Base-by-base conservation (phyloP, 2,797 vertebrate genomes). In the Allobates femoralis region DNA sequence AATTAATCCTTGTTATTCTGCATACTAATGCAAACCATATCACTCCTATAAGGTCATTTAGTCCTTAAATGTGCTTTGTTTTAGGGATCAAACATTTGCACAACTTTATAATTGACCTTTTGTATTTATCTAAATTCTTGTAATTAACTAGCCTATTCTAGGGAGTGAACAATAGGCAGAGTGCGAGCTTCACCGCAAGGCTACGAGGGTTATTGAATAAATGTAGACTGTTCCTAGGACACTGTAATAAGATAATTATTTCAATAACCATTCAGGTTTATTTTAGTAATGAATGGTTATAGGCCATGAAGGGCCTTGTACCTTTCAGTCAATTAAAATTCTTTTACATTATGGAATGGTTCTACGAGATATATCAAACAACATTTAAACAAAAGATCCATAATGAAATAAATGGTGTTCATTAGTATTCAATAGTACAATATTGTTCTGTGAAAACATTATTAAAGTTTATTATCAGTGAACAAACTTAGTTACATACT, bases 271-370 rank as follows among this genome's bases (percentile, higher is more conserved):
- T 41, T 26, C 10, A 11, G 71, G 51, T 23, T 83, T 32, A 73
- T 56, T 26, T 83, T 37, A 55, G 23, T 56, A 32, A 83, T 83
- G 28, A 58, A 73, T 60, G 69, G n/a, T 58, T 50, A 74, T 21
- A 56, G 10, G 19, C 55, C 11, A 60, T 56, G 41, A 14, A 60
- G 62, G 23, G 16, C 26, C 55, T 30, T 83, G 16, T 74, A 19
- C n/a, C 16, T 74, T 56, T 74, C 41, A 37, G 23, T 69, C 62
- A 82, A 34, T 71, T n/a, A 37, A 34, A 79, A 18, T 37, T 53
- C 7, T 37, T 77, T 58, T 37, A 46, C 2, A 1, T 16, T 18
- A 14, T 15, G 4, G 11, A 73, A 19, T 46, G n/a, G 3, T n/a
- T 18, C 67, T 58, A 58, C 53, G 19, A 71, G 46, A 67, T 15